A percentile compares a stretch with the other conserved stretches of the same genome.
Conservation (phyloP, 2,113 vertebrate genomes). For the Miniopterus natalensis region DNA sequence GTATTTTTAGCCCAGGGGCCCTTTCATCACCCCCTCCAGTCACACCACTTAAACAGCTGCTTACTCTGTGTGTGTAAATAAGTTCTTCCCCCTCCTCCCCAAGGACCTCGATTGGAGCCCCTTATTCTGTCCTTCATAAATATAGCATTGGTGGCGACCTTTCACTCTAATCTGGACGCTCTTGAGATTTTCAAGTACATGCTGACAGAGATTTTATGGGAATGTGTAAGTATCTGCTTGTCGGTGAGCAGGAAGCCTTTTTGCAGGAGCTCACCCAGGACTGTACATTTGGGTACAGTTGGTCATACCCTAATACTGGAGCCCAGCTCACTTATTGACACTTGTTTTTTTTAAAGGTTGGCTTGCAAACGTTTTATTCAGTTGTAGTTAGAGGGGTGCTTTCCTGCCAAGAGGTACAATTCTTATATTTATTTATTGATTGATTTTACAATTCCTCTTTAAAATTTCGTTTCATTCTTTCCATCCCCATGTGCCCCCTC, state of each 20-base stretch:
- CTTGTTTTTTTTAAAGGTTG: constrained; percentile 15
- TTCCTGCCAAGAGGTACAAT: constrained; percentile 1
- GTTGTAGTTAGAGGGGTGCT: neutral
- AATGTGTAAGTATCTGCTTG: constrained; percentile 51
- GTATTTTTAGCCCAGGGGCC: constrained; percentile 60
- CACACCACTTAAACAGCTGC: constrained; percentile 57
- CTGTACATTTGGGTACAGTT: neutral
- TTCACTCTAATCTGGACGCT: constrained; percentile 32
- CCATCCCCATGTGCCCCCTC: no score
- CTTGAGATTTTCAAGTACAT: constrained; percentile 70
- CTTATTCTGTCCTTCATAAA: constrained; percentile 57
- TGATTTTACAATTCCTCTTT: no score
- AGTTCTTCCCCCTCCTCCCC: neutral
- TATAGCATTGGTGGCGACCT: constrained; percentile 65
- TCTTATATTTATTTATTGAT: no score
- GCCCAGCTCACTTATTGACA: neutral
- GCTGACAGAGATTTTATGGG: constrained; percentile 70
- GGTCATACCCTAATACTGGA: neutral
- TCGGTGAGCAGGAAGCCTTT: constrained; percentile 36
- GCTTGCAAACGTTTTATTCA: constrained; percentile 36
- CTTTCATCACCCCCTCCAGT: constrained; percentile 44
- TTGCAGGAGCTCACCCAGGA: neutral
- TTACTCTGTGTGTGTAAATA: constrained; percentile 69
- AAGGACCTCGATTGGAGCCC: constrained; percentile 30
- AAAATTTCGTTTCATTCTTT: no score